Evolutionary conservation across 2,113 vertebrate species (phyloP).

Genomic region (Atlantisia rogersi): DNA sequence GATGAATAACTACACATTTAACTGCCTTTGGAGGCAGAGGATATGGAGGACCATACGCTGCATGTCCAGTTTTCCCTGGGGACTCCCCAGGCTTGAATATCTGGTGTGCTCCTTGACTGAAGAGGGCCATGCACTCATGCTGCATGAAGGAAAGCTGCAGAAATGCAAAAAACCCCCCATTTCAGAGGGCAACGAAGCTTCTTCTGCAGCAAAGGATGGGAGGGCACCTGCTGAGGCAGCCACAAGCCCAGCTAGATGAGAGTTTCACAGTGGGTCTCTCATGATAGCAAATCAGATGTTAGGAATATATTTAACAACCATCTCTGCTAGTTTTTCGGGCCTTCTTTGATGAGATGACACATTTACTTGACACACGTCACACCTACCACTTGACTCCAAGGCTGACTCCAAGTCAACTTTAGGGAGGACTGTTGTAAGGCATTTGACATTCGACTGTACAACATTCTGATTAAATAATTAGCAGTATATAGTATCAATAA

Average conservation of each 20-base stretch:
- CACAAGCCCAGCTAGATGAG: neutral
- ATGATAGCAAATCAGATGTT: neutral
- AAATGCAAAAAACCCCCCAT: neutral
- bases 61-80: neutral
- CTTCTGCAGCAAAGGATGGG: neutral
- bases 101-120: accelerated
- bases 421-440: constrained; percentile 39
- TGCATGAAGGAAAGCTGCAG: neutral
- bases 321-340: neutral
- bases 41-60: neutral
- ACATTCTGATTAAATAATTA: constrained; percentile 54
- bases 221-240: neutral
- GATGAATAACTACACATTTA: neutral
- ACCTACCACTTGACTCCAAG: constrained; percentile 35
- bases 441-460: neutral
- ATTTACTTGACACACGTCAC: constrained; percentile 16
- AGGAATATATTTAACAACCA: neutral
- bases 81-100: neutral
- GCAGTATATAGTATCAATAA: constrained; percentile 30
- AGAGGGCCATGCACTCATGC: neutral
- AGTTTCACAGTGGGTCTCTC: neutral
- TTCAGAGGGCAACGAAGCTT: neutral
- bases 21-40: neutral
- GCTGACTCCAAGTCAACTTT: constrained; percentile 13
- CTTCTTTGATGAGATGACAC: neutral